phyloP scores from a whole-genome alignment of 2,113 vertebrate species.

The Atlantisia rogersi region DNA sequence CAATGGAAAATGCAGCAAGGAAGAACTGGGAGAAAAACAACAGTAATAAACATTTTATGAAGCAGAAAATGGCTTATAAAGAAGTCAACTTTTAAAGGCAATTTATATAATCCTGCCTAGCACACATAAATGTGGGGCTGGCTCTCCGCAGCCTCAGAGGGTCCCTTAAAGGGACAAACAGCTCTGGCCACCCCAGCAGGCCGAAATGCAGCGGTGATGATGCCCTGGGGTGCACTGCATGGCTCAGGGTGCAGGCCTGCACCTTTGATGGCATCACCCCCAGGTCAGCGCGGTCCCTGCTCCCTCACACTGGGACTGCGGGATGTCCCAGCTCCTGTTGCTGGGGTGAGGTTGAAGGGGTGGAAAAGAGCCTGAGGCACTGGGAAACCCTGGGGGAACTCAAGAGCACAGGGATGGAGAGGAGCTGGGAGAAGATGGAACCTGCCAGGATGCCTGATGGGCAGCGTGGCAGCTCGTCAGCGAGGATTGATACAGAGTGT shows the following conservation, averaged over 20 bases:
- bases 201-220: rapidly evolving
- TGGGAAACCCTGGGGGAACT: neutral
- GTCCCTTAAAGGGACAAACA: conserved; percentile 54
- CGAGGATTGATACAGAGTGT: neutral
- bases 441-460: neutral
- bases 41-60: conserved; percentile 70
- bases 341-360: neutral
- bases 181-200: neutral
- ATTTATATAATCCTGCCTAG: conserved; percentile 66
- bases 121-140: neutral
- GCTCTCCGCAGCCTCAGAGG: neutral
- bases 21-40: conserved; percentile 60
- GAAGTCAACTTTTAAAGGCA: conserved; percentile 73
- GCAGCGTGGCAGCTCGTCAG: neutral
- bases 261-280: neutral
- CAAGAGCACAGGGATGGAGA: rapidly evolving
- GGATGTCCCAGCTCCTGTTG: neutral
- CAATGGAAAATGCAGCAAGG: neutral
- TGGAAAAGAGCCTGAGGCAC: neutral
- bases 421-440: neutral
- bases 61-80: conserved; percentile 74
- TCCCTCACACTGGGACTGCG: rapidly evolving
- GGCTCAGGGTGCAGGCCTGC: neutral
- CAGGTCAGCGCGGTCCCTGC: rapidly evolving
- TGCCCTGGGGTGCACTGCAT: neutral